Percentiles rank a stretch among this genome's conserved stretches.
These are phyloP conservation scores for Colostygia pectinataria DNA, from an alignment of 2,888 invertebrate species.

Conservation along the genomic window DNA sequence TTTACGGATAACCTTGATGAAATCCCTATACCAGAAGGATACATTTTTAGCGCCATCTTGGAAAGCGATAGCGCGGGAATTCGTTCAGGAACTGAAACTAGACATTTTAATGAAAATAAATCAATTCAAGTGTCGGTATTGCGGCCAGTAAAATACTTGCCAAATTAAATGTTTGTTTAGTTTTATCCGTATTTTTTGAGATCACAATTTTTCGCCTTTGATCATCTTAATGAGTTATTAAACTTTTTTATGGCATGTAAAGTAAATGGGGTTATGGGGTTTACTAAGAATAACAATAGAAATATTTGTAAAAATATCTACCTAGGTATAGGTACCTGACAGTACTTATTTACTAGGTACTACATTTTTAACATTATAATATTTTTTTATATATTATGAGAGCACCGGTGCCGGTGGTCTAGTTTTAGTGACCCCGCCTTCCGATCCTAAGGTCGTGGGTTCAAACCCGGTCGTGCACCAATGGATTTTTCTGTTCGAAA, in stretches of 20 bases:
- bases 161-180: conserved; percentile 40
- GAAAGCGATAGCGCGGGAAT: conserved; percentile 19
- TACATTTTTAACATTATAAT: too few relatives aligned
- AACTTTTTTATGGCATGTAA: conserved; percentile 17
- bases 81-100: conserved; percentile 26
- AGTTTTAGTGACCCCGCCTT: too few relatives aligned
- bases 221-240: conserved; percentile 38
- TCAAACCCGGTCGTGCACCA: too few relatives aligned
- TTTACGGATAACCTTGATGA: not conserved
- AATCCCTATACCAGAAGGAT: too few relatives aligned
- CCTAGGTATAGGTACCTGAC: too few relatives aligned
- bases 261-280: conserved; percentile 8
- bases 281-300: not conserved
- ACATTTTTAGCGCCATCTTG: conserved; percentile 13
- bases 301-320: too few relatives aligned
- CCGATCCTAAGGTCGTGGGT: too few relatives aligned
- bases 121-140: conserved; percentile 28
- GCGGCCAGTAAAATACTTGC: conserved; percentile 38
- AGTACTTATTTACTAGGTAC: too few relatives aligned
- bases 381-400: too few relatives aligned
- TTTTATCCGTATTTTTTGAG: conserved; percentile 36
- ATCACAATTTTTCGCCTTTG: conserved; percentile 38
- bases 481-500: too few relatives aligned
- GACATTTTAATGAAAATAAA: conserved; percentile 35
- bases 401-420: too few relatives aligned